Conservation (phyloP, 2,797 vertebrate species). For the Hippopotamyrus pictus region DNA sequence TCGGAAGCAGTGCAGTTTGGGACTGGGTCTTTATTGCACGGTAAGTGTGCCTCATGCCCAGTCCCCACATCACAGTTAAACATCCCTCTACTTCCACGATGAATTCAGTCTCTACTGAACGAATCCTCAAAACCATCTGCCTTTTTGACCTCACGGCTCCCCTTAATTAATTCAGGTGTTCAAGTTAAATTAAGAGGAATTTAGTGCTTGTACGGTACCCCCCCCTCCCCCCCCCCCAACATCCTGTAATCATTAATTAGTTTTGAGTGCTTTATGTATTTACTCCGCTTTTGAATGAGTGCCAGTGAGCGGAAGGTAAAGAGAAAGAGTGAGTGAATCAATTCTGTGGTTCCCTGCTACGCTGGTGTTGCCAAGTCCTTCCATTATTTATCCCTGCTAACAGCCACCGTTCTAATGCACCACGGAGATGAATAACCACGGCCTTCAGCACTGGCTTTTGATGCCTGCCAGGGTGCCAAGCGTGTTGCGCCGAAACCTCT, state of each 20-base stretch:
- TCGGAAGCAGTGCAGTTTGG: neutral
- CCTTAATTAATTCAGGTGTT: constrained; percentile 54
- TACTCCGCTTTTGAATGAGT: constrained; percentile 49
- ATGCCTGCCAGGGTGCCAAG: constrained; percentile 42
- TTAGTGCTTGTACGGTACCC: constrained; percentile 54
- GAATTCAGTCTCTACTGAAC: neutral
- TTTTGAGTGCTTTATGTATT: constrained; percentile 59
- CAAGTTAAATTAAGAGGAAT: constrained; percentile 57
- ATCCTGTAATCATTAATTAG: constrained; percentile 55
- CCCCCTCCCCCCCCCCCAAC: constrained; percentile 38
- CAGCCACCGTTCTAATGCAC: constrained; percentile 42
- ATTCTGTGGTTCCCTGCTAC: constrained; percentile 42
- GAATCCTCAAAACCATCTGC: constrained; percentile 34
- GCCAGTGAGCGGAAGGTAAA: constrained; percentile 38
- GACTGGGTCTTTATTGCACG: neutral
- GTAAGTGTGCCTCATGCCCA: neutral
- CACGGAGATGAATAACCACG: constrained; percentile 49
- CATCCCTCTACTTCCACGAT: neutral
- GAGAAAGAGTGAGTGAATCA: constrained; percentile 46
- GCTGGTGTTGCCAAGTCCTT: constrained; percentile 44
- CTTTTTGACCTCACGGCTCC: constrained; percentile 43
- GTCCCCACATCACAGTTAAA: neutral
- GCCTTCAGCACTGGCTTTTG: constrained; percentile 38
- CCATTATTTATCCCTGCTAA: constrained; percentile 57
- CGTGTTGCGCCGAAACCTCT: constrained; percentile 36